phyloP scores from a whole-genome alignment of 2,113 vertebrate genomes.

The Lepus americanus region DNA sequence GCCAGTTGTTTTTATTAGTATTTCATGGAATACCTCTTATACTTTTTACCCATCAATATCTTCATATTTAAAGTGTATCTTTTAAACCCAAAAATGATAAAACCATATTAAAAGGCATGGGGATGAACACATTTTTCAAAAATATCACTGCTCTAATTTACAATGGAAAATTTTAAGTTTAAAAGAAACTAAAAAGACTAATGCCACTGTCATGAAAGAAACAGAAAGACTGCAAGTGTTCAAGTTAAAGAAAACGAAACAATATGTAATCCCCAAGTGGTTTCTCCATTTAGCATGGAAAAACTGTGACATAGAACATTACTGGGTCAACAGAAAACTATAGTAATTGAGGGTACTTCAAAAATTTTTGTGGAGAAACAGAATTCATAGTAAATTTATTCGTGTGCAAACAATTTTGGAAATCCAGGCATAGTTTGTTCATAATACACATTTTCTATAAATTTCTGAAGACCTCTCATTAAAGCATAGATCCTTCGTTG shows the following conservation, averaged over 20 bases:
- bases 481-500: not conserved
- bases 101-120: not conserved
- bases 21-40: not conserved
- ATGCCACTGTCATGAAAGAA: not conserved
- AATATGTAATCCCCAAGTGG: not conserved
- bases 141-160: not conserved
- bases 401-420: too few species aligned
- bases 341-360: too few species aligned
- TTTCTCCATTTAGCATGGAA: not conserved
- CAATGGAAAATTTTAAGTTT: not conserved
- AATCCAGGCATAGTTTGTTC: too few species aligned
- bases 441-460: too few species aligned
- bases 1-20: not conserved
- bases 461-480: not conserved
- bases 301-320: not conserved
- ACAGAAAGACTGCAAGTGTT: not conserved
- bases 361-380: too few species aligned
- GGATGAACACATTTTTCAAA: not conserved
- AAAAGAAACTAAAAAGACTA: not conserved
- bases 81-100: conserved; percentile 10
- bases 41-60: not conserved
- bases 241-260: not conserved
- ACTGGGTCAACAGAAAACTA: not conserved
- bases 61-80: not conserved
- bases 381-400: too few species aligned